Conservation (phyloP, 1,140 invertebrate species). For the Bombyx mori region ASM3026992v2 NC_085129.1:10881501-10882000, state of each 20-base stretch:
- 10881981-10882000: slow-evolving; percentile 66
- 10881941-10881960: slow-evolving; percentile 71
- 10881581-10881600: too few species aligned
- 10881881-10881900: slow-evolving; percentile 69
- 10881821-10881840: slow-evolving; percentile 55
- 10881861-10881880: slow-evolving; percentile 70
- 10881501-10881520: too few species aligned
- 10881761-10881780: slow-evolving; percentile 45
- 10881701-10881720: slow-evolving; percentile 24
- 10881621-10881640: slow-evolving; percentile 1
- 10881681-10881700: slow-evolving; percentile 52
- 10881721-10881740: slow-evolving; percentile 38
- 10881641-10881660: slow-evolving; percentile 30
- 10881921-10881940: slow-evolving; percentile 69
- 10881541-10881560: too few species aligned
- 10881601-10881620: too few species aligned
- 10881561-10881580: too few species aligned
- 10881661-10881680: slow-evolving; percentile 36
- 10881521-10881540: too few species aligned
- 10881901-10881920: slow-evolving; percentile 69
- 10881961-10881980: slow-evolving; percentile 67
- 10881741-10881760: slow-evolving; percentile 66
- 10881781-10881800: slow-evolving; percentile 35
- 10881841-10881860: slow-evolving; percentile 62
- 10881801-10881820: slow-evolving; percentile 50